Base-by-base conservation (phyloP, 1,140 invertebrate species). In the Dermatophagoides farinae region DNA sequence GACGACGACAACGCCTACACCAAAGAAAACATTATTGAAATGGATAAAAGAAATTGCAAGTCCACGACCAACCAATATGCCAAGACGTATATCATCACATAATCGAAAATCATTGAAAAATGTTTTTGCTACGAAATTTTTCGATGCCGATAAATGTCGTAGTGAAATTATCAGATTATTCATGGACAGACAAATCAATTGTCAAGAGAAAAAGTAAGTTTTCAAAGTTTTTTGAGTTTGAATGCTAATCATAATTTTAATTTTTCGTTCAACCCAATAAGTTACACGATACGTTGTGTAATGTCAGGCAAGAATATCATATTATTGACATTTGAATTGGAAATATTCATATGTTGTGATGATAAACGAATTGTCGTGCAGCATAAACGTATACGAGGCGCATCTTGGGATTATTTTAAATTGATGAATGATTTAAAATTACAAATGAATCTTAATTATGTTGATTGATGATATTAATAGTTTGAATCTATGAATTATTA, bases 11-110 rank as follows among this genome's bases (percentile, higher is more conserved):
- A 50, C 46, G 9, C 46, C 46, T n/a, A 64, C 62, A 10, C 61
- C 61, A 8, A 64, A 64, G 49, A 61, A 60, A 44, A 46, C 61
- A 44, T 38, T 64, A 14, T 14, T 64, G 0, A 64, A 64, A 39
- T 40, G 60, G 40, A 38, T 64, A 18, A 20, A 62, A 23, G 60
- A 51, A 46, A 40, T 54, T 20, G 63, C 63, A 20, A 64, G 60
- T 20, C 63, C 63, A 20, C 20, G 40, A 20, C 14, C 18, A 53
- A 25, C 22, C 6, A 22, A 40, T 6, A 1, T 37, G 1, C 62
- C 62, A 0, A n/a, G 58, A 23, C 54, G 40, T n/a, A 23, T 64
- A 6, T 43, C 38, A 20, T 40, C 51, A 9, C 12, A 31, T 2
- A 25, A 39, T 44, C 16, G 6, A 2, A 44, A 1, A 0, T 38